Percentiles rank a stretch among this genome's conserved stretches.
These are phyloP conservation scores for Holcopasites calliopsidis DNA, from an alignment of 1,140 invertebrate species.

Conservation along the genomic window DNA sequence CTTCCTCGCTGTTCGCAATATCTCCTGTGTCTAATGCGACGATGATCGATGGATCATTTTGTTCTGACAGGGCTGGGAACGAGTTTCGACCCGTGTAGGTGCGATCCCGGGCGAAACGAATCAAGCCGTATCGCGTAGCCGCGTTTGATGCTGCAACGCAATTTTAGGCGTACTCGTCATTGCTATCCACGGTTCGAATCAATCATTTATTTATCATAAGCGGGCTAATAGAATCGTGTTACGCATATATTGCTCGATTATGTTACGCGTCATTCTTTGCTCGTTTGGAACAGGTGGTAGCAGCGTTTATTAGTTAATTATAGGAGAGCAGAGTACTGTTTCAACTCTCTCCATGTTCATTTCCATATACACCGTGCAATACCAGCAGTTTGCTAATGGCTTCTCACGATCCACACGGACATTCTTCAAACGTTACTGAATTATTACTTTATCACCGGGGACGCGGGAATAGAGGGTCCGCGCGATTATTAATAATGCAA, in stretches of 20 bases:
- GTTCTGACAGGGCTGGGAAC: slow-evolving; percentile 42
- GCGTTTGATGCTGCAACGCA: not conserved
- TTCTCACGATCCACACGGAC: slow-evolving; percentile 21
- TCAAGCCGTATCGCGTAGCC: slow-evolving; percentile 2
- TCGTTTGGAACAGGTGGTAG: not conserved
- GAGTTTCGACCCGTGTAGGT: slow-evolving; percentile 34
- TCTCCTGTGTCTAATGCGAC: slow-evolving; percentile 21
- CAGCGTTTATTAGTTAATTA: slow-evolving; percentile 18
- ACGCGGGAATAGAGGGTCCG: not conserved
- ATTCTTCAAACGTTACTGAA: slow-evolving; percentile 30
- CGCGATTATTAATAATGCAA: slow-evolving; percentile 16
- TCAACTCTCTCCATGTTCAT: not conserved
- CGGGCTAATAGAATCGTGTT: too few species aligned
- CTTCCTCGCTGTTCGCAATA: not conserved
- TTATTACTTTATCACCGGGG: slow-evolving; percentile 15
- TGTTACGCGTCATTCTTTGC: not conserved
- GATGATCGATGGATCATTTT: slow-evolving; percentile 46
- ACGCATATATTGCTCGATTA: too few species aligned
- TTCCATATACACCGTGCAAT: not conserved
- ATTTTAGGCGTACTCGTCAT: not conserved
- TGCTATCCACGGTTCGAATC: not conserved
- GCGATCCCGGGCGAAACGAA: slow-evolving; percentile 38
- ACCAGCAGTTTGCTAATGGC: slow-evolving; percentile 24
- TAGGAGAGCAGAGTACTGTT: not conserved
- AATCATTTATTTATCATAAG: not conserved